Base-by-base conservation (phyloP, 2,888 invertebrate species). In the Agapostemon virescens region DNA sequence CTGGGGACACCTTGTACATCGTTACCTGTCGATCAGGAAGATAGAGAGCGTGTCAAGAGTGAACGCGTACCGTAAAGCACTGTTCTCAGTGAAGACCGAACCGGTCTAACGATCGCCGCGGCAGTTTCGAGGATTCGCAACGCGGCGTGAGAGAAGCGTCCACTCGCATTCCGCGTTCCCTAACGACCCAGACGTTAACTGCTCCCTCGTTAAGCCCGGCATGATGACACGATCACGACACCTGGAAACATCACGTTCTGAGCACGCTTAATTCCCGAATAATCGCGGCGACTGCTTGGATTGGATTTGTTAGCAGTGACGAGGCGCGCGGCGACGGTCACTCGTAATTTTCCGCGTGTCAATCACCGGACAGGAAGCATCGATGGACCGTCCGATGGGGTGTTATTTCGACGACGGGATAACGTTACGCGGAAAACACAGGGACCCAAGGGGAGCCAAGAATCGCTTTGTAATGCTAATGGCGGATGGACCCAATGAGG, bases 101-200 rank as follows among this genome's bases (percentile, higher is more conserved):
- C 55, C 42, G 38, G 64, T 42, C 55, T 64, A 36, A 68, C 55
- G 45, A 78, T 64, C 72, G 72, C 42, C 49, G 69, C 74, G 63
- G 52, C 71, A 68, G 66, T 81, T 70, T 82, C 69, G 76, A 69
- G 76, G 76, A 61, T 73, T 74, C 17, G 64, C 61, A 45, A 64
- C 55, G 38, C 64, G 64, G 23, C 64, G 33, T 2, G 64, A 55
- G 55, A 67, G 61, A 33, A 45, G 49, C 77, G 78, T 77, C 75
- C 76, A 77, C 79, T 76, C 52, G 67, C 73, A 66, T 66, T 61
- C 75, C 45, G 45, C 76, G 74, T 78, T 77, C 72, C 82, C 77
- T 84, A 87, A 87, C 84, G 83, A 84, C 76, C 78, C 69, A 72
- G 70, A 71, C 77, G 84, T 82, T 86, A 85, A 87, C 87, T 84